These are phyloP conservation scores for Myiothlypis chrysogaster DNA, from an alignment of 2,797 vertebrate species.

Conservation along the genomic window DNA sequence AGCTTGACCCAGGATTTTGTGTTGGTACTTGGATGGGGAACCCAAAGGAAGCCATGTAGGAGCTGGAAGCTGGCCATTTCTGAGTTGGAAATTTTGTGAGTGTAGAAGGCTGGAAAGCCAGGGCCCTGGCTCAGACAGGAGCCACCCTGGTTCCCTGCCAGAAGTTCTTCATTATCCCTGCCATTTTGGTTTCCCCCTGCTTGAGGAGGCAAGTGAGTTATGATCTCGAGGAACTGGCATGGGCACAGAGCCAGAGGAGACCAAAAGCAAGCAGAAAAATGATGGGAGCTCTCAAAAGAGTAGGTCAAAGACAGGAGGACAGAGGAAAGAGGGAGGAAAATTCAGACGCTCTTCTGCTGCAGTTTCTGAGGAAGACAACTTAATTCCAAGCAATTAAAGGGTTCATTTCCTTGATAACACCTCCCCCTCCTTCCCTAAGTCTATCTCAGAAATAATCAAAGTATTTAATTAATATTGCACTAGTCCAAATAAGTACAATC, in stretches of 20 bases:
- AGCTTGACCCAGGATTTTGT: neutral
- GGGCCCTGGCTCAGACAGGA: neutral
- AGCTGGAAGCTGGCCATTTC: neutral
- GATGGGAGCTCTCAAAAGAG: neutral
- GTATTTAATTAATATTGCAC: conserved; percentile 45
- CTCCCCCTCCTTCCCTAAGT: neutral
- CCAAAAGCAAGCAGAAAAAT: neutral
- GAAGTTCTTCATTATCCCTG: neutral
- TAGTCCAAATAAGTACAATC: conserved; percentile 57
- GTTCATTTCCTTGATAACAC: neutral
- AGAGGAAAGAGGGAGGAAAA: neutral
- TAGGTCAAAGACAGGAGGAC: neutral
- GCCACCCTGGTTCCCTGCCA: neutral
- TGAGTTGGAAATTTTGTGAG: neutral
- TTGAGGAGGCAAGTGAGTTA: neutral
- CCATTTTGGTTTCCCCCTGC: neutral
- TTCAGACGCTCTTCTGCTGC: neutral
- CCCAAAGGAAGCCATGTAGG: neutral
- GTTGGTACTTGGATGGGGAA: neutral
- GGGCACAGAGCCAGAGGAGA: neutral
- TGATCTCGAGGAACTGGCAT: neutral
- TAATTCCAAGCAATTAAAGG: neutral
- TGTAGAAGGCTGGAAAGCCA: neutral
- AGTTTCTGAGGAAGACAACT: neutral
- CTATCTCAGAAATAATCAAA: conserved; percentile 55